Conservation (phyloP, 2,888 invertebrate genomes). For the Pristionchus mayeri region DNA sequence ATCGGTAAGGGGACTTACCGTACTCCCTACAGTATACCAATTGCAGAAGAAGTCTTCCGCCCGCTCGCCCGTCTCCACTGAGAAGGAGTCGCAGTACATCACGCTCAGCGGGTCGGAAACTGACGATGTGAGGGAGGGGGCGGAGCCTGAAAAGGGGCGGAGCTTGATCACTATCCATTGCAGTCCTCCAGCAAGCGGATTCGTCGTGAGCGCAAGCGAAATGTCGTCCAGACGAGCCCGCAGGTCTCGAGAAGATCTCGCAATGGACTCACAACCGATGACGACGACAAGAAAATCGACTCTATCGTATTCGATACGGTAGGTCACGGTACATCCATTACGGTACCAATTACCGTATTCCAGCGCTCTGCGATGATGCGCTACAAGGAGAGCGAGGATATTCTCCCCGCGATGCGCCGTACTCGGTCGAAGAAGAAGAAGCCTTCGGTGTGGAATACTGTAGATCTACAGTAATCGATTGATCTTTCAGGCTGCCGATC, state of each 20-base stretch:
- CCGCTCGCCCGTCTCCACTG: background rate
- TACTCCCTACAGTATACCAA: background rate
- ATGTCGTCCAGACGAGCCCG: background rate
- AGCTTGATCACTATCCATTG: background rate
- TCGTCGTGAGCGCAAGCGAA: constrained; percentile 31
- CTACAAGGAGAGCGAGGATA: constrained; percentile 9
- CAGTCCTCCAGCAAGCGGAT: constrained; percentile 4
- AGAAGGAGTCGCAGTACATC: background rate
- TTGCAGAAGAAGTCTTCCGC: background rate
- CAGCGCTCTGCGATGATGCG: constrained; percentile 27
- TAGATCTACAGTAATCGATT: background rate
- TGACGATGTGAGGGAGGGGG: background rate
- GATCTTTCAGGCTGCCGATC: background rate
- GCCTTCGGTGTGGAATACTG: background rate
- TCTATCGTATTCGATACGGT: constrained; percentile 30
- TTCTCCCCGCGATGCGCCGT: background rate
- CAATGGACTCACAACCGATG: background rate
- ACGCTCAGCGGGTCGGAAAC: background rate
- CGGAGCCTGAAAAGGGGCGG: background rate
- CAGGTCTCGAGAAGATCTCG: background rate
- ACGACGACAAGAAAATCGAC: constrained; percentile 20
- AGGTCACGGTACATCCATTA: background rate
- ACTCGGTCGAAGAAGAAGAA: background rate
- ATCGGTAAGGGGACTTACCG: background rate
- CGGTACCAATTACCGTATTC: background rate